Base-by-base conservation (phyloP, 2,888 invertebrate genomes). In the Clusia tigrina region DNA sequence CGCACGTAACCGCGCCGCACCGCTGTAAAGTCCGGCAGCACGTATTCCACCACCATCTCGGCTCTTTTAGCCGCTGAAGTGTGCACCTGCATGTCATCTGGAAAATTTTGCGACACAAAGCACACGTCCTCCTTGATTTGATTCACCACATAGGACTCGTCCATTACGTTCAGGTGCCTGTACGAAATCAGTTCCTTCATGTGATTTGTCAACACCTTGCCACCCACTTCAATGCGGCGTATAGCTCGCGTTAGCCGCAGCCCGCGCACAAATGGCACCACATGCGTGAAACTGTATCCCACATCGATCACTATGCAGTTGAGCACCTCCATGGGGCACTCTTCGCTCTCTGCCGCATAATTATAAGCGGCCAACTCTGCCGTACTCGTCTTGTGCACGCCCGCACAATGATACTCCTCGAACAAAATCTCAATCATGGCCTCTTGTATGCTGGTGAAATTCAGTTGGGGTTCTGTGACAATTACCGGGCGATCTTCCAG, bases 61-160 rank as follows among this genome's bases (percentile, higher is more conserved):
- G 91, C 91, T 38, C 87, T 88, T 32, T 87, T 84, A 18, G 86
- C 86, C 80, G 87, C 85, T 60, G 82, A 83, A 66, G 85, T 86
- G 18, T 93, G 89, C 54, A 87, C 87, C 62, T 87, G 86, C 89
- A 96, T 90, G 73, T 97, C 96, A 20, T 85, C 85, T 74, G 88
- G 88, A 75, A 96, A 95, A 79, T 98, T 87, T 70, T 88, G 86
- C 0, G 97, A 91, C 0, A 98, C 95, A 85, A 90, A 99, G 81
- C 98, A 98, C 0, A 93, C 90, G 81, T 99, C 98, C 84, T 99
- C 99, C 83, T 99, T 99, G 0, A 92, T 93, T 85, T 99, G 98
- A 84, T 99, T 99, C 54, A 99, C 95, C 0, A 99, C 96, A 84
- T 94, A 96, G 0, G 97, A 96, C 83, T 99, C 99, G 80, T 98